Base-by-base conservation (phyloP, 1,140 invertebrate species). In the Trachelipus rathkii region DNA sequence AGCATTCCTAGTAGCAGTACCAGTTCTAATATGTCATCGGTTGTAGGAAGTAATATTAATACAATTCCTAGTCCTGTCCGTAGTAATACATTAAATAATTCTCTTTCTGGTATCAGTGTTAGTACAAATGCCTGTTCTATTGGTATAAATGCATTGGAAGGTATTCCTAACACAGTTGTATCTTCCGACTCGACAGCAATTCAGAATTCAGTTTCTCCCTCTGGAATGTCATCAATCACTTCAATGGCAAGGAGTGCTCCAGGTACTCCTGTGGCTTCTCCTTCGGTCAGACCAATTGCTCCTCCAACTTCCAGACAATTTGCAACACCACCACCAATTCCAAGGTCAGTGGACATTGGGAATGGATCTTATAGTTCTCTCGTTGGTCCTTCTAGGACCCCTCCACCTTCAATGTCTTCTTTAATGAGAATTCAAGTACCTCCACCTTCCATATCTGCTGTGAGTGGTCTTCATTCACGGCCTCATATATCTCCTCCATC, bases 241-340 rank as follows among this genome's bases (percentile, higher is more conserved):
- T 60, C 50, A 60, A 77, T 81, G 77, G 79, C 79, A n/a, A 75
- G 80, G 23, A 81, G 80, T 73, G 80, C 80, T 44, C 80, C 80
- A n/a, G 80, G 80, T 43, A 81, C 80, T 43, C 80, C 80, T 75
- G 80, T 81, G 44, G 80, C 80, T 21, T 79, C 80, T 21, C 77
- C 77, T 24, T 78, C 76, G 19, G 71, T 78, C 71, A 74, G 80
- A 43, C 77, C 77, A 43, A 78, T 81, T 70, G 75, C 77, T n/a
- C 75, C 78, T 44, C 77, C 75, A 43, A 73, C 70, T 9, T 24
- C 75, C n/a, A 74, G 80, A 33, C 77, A 77, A 21, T 78, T 77
- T 24, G 75, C 80, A 50, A 81, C 80, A 21, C 80, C 80, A 33
- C 80, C 80, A 13, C 77, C 79, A 60, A 78, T 77, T 21, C 76